Conservation (phyloP, 1,140 invertebrate genomes). For the Mesaphorura yosii region DNA sequence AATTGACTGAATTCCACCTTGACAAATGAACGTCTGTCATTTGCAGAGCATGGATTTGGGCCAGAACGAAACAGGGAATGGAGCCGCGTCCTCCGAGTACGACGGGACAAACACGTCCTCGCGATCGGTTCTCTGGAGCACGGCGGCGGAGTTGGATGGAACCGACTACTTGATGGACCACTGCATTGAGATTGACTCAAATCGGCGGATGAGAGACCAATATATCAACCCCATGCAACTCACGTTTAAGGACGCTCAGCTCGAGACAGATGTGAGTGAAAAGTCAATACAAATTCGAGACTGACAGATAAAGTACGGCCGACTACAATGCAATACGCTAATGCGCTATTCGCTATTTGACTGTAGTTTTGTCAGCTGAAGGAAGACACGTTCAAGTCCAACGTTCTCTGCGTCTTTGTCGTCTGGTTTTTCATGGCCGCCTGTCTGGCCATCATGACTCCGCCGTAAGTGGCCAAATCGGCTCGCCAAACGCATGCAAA, state of each 20-base stretch:
- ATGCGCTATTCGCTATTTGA: not conserved
- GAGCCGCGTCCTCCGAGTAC: constrained; percentile 21
- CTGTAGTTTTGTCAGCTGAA: constrained; percentile 69
- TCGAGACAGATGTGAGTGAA: constrained; percentile 55
- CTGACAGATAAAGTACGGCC: too few relatives aligned
- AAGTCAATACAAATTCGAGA: too few relatives aligned
- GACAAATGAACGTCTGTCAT: too few relatives aligned
- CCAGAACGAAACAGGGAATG: constrained; percentile 16
- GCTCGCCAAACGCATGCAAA: not conserved
- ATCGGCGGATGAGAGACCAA: constrained; percentile 75
- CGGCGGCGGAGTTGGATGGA: constrained; percentile 15
- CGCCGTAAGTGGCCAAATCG: constrained; percentile 46
- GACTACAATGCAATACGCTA: not conserved
- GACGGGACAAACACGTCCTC: constrained; percentile 24
- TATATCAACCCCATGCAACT: constrained; percentile 78
- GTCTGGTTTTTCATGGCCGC: constrained; percentile 79
- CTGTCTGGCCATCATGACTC: constrained; percentile 64
- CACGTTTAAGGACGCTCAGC: constrained; percentile 60
- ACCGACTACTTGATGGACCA: constrained; percentile 71
- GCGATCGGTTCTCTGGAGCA: constrained; percentile 27
- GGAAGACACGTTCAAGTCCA: constrained; percentile 88
- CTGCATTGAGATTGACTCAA: constrained; percentile 82
- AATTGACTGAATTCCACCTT: too few relatives aligned
- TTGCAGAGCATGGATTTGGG: too few relatives aligned
- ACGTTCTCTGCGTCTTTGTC: constrained; percentile 80